Percentiles rank a stretch among this genome's conserved stretches.
Evolutionary conservation across 2,113 vertebrate genomes (phyloP).

Genomic region (Ascaphus truei): DNA sequence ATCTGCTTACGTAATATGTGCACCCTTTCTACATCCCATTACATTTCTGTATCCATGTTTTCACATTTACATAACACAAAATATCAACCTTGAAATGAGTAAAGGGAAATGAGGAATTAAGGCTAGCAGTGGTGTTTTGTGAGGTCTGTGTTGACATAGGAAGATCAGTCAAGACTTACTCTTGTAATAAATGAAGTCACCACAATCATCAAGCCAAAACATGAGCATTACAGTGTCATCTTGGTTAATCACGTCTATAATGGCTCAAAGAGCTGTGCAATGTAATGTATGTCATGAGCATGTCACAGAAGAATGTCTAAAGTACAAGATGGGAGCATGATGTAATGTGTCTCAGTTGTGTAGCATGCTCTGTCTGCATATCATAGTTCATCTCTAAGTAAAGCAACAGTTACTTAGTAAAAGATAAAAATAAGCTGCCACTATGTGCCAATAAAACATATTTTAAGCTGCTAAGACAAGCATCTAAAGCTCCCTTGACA

Average conservation of each 20-base stretch:
- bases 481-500: not conserved
- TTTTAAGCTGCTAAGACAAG: conserved; percentile 3
- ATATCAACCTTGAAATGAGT: too few species aligned
- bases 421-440: conserved; percentile 24
- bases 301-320: conserved; percentile 4
- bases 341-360: conserved; percentile 12
- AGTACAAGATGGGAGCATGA: conserved; percentile 16
- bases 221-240: not conserved
- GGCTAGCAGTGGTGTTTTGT: too few species aligned
- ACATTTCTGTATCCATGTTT: too few species aligned
- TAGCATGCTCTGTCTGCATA: conserved; percentile 8
- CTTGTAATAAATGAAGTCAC: too few species aligned
- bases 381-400: conserved; percentile 21
- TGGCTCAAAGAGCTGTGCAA: not conserved
- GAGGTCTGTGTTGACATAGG: too few species aligned
- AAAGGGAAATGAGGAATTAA: too few species aligned
- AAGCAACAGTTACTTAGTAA: conserved; percentile 21
- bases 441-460: conserved; percentile 11
- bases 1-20: too few species aligned
- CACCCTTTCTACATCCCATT: too few species aligned
- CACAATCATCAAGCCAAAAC: too few species aligned
- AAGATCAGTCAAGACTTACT: too few species aligned
- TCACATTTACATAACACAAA: too few species aligned
- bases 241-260: not conserved
- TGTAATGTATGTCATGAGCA: conserved; percentile 10